Evolutionary conservation across 2,888 invertebrate genomes (phyloP).

Genomic region (Cyrtodaria siliqua): DNA sequence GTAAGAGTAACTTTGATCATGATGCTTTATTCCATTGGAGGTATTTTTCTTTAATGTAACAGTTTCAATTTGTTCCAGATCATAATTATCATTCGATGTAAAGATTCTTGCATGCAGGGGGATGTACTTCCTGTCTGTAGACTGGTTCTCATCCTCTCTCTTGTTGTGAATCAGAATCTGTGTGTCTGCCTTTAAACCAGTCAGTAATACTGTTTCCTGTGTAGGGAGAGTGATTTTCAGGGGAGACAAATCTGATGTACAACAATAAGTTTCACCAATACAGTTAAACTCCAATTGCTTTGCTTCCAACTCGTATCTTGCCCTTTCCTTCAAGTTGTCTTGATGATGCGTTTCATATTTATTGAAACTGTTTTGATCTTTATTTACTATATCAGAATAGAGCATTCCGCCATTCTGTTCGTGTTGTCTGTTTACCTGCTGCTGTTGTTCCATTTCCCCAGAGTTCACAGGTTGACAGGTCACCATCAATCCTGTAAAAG

Average conservation of each 20-base stretch:
- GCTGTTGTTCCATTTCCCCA: conserved; percentile 19
- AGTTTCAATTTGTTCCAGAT: conserved; percentile 40
- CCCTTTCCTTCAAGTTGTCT: not conserved
- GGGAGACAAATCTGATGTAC: conserved; percentile 68
- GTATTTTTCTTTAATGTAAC: conserved; percentile 26
- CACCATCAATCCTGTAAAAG: conserved; percentile 74
- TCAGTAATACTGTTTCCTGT: conserved; percentile 75
- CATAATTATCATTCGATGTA: conserved; percentile 41
- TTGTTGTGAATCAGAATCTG: conserved; percentile 75
- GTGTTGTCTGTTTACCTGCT: not conserved
- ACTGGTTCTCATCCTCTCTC: conserved; percentile 31
- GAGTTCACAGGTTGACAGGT: conserved; percentile 76
- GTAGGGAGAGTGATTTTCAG: conserved; percentile 77
- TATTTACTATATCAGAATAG: not conserved
- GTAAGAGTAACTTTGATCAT: conserved; percentile 2
- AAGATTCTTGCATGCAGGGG: conserved; percentile 53
- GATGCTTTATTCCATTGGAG: conserved; percentile 18
- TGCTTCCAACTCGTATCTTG: conserved; percentile 61
- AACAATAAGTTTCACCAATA: conserved; percentile 71
- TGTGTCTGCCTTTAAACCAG: conserved; percentile 72
- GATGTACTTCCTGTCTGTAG: conserved; percentile 42
- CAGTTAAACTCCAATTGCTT: conserved; percentile 76
- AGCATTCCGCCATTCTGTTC: conserved; percentile 27
- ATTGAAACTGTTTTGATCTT: not conserved
- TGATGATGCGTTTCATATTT: conserved; percentile 1